phyloP scores from a whole-genome alignment of 2,113 vertebrate species.

The Mesocricetus auratus region DNA sequence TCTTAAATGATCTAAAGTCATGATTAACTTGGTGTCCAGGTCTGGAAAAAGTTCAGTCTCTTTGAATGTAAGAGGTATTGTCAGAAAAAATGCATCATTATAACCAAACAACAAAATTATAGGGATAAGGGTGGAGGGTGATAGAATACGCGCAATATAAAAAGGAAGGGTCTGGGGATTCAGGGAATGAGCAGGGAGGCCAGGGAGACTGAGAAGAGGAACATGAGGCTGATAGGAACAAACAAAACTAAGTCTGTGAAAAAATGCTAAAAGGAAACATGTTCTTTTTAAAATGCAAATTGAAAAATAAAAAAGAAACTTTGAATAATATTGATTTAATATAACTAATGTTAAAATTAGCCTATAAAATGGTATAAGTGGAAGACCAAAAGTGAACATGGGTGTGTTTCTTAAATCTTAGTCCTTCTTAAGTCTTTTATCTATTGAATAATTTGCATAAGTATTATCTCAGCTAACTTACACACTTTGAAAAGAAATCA shows the following conservation, averaged over 20 bases:
- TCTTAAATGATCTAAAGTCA: not conserved
- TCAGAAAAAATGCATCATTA: not conserved
- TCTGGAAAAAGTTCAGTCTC: not conserved
- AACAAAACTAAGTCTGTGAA: not conserved
- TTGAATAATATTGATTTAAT: constrained; percentile 10
- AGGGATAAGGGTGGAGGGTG: not conserved
- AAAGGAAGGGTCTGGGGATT: not conserved
- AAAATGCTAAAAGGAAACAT: not conserved
- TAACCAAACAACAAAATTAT: not conserved
- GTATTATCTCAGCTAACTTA: not conserved
- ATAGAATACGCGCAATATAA: not conserved
- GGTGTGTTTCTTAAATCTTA: not conserved
- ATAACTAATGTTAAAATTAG: not conserved
- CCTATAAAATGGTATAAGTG: not conserved
- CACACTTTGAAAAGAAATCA: not conserved
- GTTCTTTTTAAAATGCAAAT: not conserved
- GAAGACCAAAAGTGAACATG: not conserved
- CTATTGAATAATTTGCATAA: not conserved
- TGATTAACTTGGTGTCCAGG: not conserved
- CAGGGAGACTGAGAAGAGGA: not conserved
- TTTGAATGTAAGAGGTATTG: not conserved
- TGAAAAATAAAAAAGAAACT: not conserved
- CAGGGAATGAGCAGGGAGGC: not conserved
- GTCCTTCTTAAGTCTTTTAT: not conserved
- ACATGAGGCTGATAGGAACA: not conserved